A percentile compares a stretch with the other conserved stretches of the same genome.
Conservation (phyloP, 1,140 invertebrate genomes). For the Vanessa tameamea region DNA sequence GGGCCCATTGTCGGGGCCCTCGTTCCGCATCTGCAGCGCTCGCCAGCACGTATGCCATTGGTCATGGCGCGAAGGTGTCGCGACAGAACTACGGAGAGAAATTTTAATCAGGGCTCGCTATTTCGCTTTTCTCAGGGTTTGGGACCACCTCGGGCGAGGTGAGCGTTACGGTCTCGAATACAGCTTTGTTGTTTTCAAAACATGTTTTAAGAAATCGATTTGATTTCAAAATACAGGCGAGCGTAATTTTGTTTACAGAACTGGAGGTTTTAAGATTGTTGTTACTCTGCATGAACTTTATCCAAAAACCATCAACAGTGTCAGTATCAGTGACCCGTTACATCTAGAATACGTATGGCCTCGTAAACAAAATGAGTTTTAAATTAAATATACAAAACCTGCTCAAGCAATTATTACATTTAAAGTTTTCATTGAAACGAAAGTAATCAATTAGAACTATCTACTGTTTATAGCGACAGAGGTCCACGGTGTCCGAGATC, state of each 20-base stretch:
- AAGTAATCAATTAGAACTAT: constrained; percentile 33
- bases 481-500: constrained; percentile 18
- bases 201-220: neutral
- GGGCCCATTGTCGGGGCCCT: constrained; percentile 13
- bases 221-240: too few species aligned
- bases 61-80: neutral
- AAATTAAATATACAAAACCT: neutral
- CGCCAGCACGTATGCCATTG: constrained; percentile 20
- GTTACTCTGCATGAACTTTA: too few species aligned
- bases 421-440: constrained; percentile 4
- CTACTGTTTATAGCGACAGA: constrained; percentile 14
- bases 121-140: neutral
- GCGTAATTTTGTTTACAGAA: too few species aligned
- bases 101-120: constrained; percentile 3
- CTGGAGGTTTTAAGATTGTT: too few species aligned
- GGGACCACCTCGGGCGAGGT: constrained; percentile 15
- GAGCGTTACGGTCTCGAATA: neutral
- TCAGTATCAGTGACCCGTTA: too few species aligned
- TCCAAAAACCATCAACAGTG: too few species aligned
- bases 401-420: neutral
- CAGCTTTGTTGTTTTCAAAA: neutral
- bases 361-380: neutral
- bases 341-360: too few species aligned
- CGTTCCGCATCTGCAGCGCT: neutral
- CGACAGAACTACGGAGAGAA: constrained; percentile 5